Evolutionary conservation across 1,140 invertebrate species (phyloP).

Genomic region (Drosophila pseudoobscura): DNA sequence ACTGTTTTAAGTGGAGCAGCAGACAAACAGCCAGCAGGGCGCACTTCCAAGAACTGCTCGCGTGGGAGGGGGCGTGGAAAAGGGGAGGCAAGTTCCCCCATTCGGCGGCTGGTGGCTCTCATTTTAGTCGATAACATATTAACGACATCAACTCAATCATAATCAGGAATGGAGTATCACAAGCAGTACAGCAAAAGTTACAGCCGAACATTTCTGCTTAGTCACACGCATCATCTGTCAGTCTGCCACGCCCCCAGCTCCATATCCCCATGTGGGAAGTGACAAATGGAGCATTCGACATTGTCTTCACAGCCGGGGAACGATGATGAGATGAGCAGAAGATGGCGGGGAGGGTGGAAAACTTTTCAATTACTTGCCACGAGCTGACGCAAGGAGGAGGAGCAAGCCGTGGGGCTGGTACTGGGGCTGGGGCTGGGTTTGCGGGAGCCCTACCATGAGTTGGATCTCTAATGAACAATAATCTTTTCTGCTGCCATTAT

Average conservation of each 20-base stretch:
- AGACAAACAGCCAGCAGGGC: slow-evolving; percentile 40
- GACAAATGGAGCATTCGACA: slow-evolving; percentile 66
- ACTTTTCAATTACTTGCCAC: slow-evolving; percentile 69
- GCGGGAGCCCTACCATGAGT: neutral
- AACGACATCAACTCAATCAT: slow-evolving; percentile 66
- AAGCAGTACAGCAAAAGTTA: slow-evolving; percentile 1
- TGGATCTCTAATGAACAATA: slow-evolving; percentile 57
- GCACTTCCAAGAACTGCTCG: neutral
- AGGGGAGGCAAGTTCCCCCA: neutral
- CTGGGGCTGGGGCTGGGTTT: neutral
- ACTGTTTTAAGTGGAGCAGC: slow-evolving; percentile 76
- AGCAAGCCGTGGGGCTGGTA: neutral
- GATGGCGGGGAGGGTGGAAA: slow-evolving; percentile 27
- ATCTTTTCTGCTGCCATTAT: slow-evolving; percentile 25
- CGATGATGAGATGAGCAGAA: slow-evolving; percentile 7
- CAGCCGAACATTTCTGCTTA: slow-evolving; percentile 57
- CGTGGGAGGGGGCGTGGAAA: neutral
- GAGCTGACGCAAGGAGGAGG: too few relatives aligned
- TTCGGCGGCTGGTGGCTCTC: slow-evolving; percentile 2
- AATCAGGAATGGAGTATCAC: slow-evolving; percentile 34
- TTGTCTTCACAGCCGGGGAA: slow-evolving; percentile 32
- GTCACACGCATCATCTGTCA: slow-evolving; percentile 70
- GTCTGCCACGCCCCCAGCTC: slow-evolving; percentile 25
- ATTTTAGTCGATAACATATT: slow-evolving; percentile 59
- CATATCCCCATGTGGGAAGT: slow-evolving; percentile 12